Base-by-base conservation (phyloP, 2,113 vertebrate species). In the Cyanoliseus patagonus region DNA sequence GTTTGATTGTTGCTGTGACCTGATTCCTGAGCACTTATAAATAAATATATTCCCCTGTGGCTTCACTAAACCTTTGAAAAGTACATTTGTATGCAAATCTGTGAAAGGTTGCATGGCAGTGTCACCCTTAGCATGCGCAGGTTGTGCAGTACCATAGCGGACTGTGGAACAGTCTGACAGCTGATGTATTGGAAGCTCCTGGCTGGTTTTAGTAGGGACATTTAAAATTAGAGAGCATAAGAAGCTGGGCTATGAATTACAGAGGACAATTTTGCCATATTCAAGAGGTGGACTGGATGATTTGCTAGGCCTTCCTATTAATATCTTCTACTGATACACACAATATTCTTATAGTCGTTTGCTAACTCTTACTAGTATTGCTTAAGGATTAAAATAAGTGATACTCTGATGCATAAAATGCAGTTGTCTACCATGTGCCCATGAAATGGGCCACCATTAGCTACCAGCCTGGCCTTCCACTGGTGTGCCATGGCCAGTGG, bases 51-150 rank as follows among this genome's bases (percentile, higher is more conserved):
- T 79, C 37, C 83, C 88, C 52, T 35, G 37, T 86, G 83, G 83
- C 62, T 84, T 92, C 70, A 59, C 42, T 75, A 90, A 95, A 84
- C 57, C 74, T 94, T 92, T 91, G 88, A 53, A 89, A 94, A 94
- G 44, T 73, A 69, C 62, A 89, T 94, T 91, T 93, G 57, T 86
- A 86, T 88, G 86, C 62, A 93, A 92, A 92, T 93, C 57, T 81
- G 19, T 79, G 69, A 75, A 82, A 94, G 96, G 62, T 63, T 62
- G 10, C 14, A 52, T 11, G 39, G 46, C 61, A 92, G 33, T 44
- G 61, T 83, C 51, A 90, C 44, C 47, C 35, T 75, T 31, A 69
- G 55, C 59, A 49, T 35, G 63, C 37, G 66, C 49, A 90, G 44
- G 52, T 53, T 85, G 57, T 79, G 30, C 39, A 39, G 37, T 30